phyloP scores from a whole-genome alignment of 1,140 invertebrate genomes.

The Drosophila grimshawi region DNA sequence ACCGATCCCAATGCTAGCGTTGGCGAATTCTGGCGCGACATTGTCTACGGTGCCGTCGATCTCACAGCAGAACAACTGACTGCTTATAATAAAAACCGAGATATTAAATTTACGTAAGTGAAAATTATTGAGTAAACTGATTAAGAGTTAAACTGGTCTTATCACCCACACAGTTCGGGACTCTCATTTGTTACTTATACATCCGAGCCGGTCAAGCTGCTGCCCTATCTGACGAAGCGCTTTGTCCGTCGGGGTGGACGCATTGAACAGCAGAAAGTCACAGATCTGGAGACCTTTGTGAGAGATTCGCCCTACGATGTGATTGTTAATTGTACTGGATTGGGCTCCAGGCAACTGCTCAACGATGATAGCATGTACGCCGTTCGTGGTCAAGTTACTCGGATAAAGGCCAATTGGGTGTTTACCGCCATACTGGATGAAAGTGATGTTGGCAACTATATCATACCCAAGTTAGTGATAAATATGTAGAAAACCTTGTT shows the following conservation, averaged over 20 bases:
- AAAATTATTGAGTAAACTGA: neutral
- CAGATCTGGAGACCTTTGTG: constrained; percentile 85
- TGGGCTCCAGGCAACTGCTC: constrained; percentile 86
- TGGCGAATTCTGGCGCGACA: constrained; percentile 85
- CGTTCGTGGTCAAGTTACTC: constrained; percentile 89
- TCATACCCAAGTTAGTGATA: constrained; percentile 89
- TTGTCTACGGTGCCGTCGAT: constrained; percentile 86
- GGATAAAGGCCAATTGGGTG: constrained; percentile 88
- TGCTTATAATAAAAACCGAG: constrained; percentile 84
- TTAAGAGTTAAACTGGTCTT: neutral
- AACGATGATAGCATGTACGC: constrained; percentile 86
- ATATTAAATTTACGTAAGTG: constrained; percentile 85
- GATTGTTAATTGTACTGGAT: constrained; percentile 90
- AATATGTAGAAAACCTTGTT: neutral
- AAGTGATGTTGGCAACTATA: constrained; percentile 87
- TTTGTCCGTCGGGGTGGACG: constrained; percentile 87
- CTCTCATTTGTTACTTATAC: constrained; percentile 88
- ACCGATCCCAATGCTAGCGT: constrained; percentile 56
- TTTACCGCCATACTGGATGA: constrained; percentile 86
- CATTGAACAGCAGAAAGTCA: constrained; percentile 85
- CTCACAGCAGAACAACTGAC: constrained; percentile 85
- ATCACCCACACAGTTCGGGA: constrained; percentile 85
- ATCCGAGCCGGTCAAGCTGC: constrained; percentile 86
- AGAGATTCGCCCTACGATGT: constrained; percentile 86
- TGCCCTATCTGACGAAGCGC: constrained; percentile 87